A percentile compares a stretch with the other conserved stretches of the same genome.
phyloP scores from a whole-genome alignment of 1,140 invertebrate species.

The Cydia pomonella region DNA sequence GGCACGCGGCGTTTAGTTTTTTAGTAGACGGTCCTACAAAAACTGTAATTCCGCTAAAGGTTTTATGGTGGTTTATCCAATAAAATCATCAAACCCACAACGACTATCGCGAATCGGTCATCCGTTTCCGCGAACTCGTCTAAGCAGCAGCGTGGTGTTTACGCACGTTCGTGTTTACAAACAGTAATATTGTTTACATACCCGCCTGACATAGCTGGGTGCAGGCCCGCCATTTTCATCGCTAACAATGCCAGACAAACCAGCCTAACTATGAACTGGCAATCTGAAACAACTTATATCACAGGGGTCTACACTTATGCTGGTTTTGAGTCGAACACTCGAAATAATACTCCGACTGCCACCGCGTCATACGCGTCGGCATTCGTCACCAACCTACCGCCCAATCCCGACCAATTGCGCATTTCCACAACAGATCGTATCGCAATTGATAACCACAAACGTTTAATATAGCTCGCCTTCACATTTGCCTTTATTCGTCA shows the following conservation, averaged over 20 bases:
- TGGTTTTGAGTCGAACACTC: not conserved
- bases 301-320: not conserved
- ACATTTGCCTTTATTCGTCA: not conserved
- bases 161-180: slow-evolving; percentile 27
- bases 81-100: slow-evolving; percentile 2
- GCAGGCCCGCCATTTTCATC: slow-evolving; percentile 2
- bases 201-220: slow-evolving; percentile 18
- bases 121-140: slow-evolving; percentile 21
- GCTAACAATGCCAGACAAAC: not conserved
- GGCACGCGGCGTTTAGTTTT: too few species aligned
- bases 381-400: not conserved
- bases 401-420: slow-evolving; percentile 25
- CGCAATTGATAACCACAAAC: not conserved
- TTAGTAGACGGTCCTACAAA: too few species aligned
- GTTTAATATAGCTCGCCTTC: not conserved
- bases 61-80: not conserved
- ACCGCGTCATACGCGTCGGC: slow-evolving; percentile 21
- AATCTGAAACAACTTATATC: not conserved
- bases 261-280: not conserved
- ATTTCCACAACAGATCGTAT: slow-evolving; percentile 20
- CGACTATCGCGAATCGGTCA: slow-evolving; percentile 16
- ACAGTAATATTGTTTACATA: slow-evolving; percentile 28
- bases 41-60: too few species aligned
- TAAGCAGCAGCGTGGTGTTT: slow-evolving; percentile 30
- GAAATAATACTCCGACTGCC: not conserved